Base-by-base conservation (phyloP, 2,113 vertebrate species). In the Plestiodon gilberti region DNA sequence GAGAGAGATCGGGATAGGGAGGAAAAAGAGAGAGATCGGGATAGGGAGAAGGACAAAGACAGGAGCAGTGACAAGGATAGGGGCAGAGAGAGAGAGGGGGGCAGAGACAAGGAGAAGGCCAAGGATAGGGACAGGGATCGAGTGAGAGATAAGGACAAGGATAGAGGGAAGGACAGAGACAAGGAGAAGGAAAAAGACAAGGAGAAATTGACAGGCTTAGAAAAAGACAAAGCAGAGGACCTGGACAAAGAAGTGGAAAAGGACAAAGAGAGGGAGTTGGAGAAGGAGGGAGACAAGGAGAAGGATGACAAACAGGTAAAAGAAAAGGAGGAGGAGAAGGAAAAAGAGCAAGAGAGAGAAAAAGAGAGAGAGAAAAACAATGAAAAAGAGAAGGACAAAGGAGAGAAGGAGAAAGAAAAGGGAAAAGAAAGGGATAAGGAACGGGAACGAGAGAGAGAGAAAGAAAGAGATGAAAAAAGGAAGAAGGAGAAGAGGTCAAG, bases 401-500 rank as follows among this genome's bases (percentile, higher is more conserved):
- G 89, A 35, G 94, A 94, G n/a, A 92, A 89, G 81, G 92, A 85
- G 62, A 87, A 77, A 25, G 91, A 91, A 1, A 94, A 86, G 83
- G 88, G 87, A 13, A 93, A 88, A 30, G 92, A 92, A 73, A 93
- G 84, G 73, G 94, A 95, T 3, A 95, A 81, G 64, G 57, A 74
- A 2, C 82, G 62, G 64, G 93, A 92, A 30, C 94, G 94, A 30
- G 94, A 94, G 5, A 93, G 88, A 79, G 95, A 95, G 0, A 88
- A 87, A 91, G 95, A 93, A 25, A 94, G 88, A 82, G 93, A 90
- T n/a, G 77, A 92, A 94, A 95, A 69, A 93, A 95, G 89, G 93
- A 92, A 70, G 86, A 91, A 67, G 93, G 97, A 97, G 22, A 98
- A 98, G 89, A 97, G 95, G 82, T 95, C 96, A 85, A 97, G 96